phyloP scores from a whole-genome alignment of 2,888 invertebrate species.

The Zelleria hepariella region DNA sequence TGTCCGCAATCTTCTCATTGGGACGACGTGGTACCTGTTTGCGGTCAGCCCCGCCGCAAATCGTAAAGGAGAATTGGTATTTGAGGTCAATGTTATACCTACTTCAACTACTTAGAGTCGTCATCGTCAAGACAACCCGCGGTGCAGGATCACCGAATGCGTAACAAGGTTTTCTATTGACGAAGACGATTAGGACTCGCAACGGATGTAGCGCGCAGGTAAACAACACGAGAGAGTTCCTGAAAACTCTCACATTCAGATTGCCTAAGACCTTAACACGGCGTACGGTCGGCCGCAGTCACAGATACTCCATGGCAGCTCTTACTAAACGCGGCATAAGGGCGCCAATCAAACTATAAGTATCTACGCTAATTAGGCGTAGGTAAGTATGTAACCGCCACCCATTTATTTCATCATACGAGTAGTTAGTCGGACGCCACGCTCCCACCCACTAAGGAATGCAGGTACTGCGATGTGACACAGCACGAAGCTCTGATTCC shows the following conservation, averaged over 20 bases:
- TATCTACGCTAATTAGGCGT: not conserved
- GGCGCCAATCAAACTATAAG: not conserved
- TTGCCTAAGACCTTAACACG: not conserved
- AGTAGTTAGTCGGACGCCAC: not conserved
- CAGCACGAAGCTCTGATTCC: not conserved
- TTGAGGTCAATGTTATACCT: conserved; percentile 15
- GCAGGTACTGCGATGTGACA: not conserved
- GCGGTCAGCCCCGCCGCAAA: conserved; percentile 30
- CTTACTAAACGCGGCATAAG: too few relatives aligned
- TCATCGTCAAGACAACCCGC: not conserved
- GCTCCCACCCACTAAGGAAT: not conserved
- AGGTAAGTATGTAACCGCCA: not conserved
- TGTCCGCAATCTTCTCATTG: conserved; percentile 50
- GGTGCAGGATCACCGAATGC: not conserved
- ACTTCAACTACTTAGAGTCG: conserved; percentile 25
- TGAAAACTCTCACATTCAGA: not conserved
- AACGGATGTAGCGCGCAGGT: not conserved
- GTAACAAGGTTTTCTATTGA: not conserved
- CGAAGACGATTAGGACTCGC: not conserved
- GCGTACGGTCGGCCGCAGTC: too few relatives aligned
- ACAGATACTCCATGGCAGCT: too few relatives aligned
- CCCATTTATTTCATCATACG: not conserved
- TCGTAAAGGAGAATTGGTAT: conserved; percentile 50
- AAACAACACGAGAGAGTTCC: not conserved
- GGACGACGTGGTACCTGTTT: conserved; percentile 14